Base-by-base conservation (phyloP, 1,140 invertebrate species). In the Eriosoma lanigerum region DNA sequence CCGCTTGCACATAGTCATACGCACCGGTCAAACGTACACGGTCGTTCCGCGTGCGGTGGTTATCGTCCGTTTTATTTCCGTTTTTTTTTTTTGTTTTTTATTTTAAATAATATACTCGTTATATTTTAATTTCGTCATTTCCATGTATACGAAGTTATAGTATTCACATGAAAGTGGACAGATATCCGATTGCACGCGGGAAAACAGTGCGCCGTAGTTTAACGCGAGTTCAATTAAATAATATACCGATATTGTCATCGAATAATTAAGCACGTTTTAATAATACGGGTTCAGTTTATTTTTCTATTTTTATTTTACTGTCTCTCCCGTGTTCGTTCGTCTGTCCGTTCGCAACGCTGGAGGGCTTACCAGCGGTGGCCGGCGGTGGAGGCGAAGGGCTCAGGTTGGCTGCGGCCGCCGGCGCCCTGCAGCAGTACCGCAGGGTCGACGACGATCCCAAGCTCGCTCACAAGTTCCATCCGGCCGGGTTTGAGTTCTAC, bases 21-120 rank as follows among this genome's bases (percentile, higher is more conserved):
- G 75, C 75, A 78, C 75, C 75, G 75, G 75, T 78, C 56, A 29
- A 78, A 48, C 52, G 75, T 78, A 78, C 56, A 62, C 75, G 75
- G 75, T 78, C 75, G 75, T 78, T n/a, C 56, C 75, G 75, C 56
- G 75, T 29, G 75, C 75, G 75, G 32, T 78, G 26, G 56, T 78
- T 46, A 29, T 78, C 75, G 75, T 78, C 24, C 56, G 75, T 76
- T 44, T 76, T 76, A 44, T 48, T 58, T 76, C 46, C 21, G 32
- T 29, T 26, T 62, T 60, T 78, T 78, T 32, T 62, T 62, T 62
- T 72, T 72, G 50, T 52, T 72, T 72, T 72, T 72, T 8, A 17
- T 9, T 50, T 29, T 13, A 24, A 13, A 58, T 24, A 24, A 58
- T 15, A 24, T 58, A 10, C 2, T 21, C 54, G 32, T 3, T 58